Base-by-base conservation (phyloP, 2,113 vertebrate genomes). In the Epinephelus cyanopodus region DNA sequence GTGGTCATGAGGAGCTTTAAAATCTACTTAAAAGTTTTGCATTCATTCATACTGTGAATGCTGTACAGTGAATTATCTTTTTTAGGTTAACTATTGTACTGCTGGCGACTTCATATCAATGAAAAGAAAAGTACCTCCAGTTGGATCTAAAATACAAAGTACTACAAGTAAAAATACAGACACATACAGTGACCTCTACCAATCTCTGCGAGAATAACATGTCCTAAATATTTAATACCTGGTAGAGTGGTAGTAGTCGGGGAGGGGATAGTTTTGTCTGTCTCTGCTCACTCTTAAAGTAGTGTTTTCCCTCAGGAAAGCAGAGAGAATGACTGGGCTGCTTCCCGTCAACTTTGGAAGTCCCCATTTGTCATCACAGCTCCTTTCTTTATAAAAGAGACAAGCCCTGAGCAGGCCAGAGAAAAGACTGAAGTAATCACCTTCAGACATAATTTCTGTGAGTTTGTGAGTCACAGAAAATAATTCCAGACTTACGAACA, bases 341-440 rank as follows among this genome's bases (percentile, higher is more conserved):
- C 69, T 84, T 90, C 84, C 85, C 81, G 75, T 82, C 67, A 82
- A 70, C 48, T 89, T 57, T 89, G 87, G 81, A 90, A 92, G 79
- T 89, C 58, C 87, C 86, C 86, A 52, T 88, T 86, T 83, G 79
- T 89, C 88, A 85, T 78, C 84, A 17, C 54, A 74, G 78, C 42
- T 76, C 73, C 70, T 61, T 71, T 77, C 70, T 9, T 52, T 60
- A 53, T 79, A 23, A 81, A 74, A 80, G 23, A 71, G 23, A 77
- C 54, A 76, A 72, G 70, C 42, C 33, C 37, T 42, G 9, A 70
- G 72, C 17, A 10, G 33, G 37, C 53, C 47, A 62, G 39, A 84
- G 29, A 74, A 83, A 67, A 54, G 11, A 57, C 18, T 42, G 29
- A 60, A 68, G 63, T 11, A 21, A 21, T 87, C 69, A 65, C 66